phyloP scores from a whole-genome alignment of 2,888 invertebrate genomes.

The Stratiomys singularior region DNA sequence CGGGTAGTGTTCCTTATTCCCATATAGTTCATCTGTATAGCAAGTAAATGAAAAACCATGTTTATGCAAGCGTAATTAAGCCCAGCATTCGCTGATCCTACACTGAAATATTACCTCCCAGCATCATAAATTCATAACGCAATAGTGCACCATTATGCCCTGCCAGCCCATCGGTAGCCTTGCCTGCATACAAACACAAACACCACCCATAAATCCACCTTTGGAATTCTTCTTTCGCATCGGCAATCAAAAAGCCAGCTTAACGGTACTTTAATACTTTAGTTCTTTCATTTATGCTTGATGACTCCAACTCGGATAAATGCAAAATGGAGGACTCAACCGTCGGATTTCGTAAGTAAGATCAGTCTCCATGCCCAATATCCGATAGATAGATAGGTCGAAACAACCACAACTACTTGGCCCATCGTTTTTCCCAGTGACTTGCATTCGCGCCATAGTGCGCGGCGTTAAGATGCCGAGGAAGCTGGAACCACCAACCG shows the following conservation, averaged over 20 bases:
- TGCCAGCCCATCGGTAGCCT: neutral
- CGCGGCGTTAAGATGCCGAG: neutral
- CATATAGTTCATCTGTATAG: no score
- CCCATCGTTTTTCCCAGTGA: neutral
- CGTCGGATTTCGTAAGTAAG: constrained; percentile 3
- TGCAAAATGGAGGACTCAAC: neutral
- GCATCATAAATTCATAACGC: neutral
- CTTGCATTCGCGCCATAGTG: neutral
- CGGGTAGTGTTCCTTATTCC: no score
- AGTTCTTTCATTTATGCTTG: constrained; percentile 8
- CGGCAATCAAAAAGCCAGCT: neutral
- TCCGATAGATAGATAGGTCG: neutral
- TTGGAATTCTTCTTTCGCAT: neutral
- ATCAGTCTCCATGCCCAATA: neutral
- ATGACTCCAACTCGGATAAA: neutral
- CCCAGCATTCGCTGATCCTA: no score
- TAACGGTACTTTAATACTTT: constrained; percentile 2
- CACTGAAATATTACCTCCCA: no score
- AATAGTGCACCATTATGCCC: neutral
- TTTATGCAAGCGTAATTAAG: no score
- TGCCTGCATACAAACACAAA: neutral
- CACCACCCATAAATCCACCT: neutral
- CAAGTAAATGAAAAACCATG: no score
- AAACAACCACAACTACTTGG: neutral
- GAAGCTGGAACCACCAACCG: neutral